Evolutionary conservation across 1,140 invertebrate species (phyloP).

Genomic region (Hypsibius dujardini): DNA sequence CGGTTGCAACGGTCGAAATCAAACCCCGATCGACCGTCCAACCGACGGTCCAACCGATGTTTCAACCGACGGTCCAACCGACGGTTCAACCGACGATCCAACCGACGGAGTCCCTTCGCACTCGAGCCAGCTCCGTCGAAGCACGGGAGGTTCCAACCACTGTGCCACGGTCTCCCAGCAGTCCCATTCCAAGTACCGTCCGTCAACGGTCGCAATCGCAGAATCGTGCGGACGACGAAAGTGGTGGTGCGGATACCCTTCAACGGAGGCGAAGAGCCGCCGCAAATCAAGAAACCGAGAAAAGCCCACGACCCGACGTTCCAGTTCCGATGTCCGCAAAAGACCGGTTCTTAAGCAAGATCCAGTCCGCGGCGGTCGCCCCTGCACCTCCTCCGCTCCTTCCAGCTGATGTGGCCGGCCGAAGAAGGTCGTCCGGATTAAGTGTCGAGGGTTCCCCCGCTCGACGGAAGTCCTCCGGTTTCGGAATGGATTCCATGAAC

Average conservation of each 20-base stretch:
- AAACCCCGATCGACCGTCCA: background rate
- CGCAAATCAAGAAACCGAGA: background rate
- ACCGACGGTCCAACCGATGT: too few relatives aligned
- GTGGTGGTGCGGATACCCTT: too few relatives aligned
- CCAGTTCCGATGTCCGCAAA: background rate
- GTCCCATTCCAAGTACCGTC: background rate
- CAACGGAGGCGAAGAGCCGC: background rate
- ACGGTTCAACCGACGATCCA: too few relatives aligned
- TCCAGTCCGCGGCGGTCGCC: background rate
- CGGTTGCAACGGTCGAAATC: background rate
- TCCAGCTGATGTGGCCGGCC: background rate
- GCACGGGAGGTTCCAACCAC: too few relatives aligned
- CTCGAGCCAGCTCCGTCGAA: too few relatives aligned
- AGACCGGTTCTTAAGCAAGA: background rate
- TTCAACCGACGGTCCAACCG: too few relatives aligned
- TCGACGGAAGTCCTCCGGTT: too few relatives aligned
- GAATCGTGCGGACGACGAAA: background rate
- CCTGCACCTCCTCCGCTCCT: too few relatives aligned
- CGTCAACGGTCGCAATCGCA: conserved; percentile 5
- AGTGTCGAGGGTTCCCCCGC: too few relatives aligned
- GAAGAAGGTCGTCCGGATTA: background rate
- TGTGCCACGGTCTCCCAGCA: too few relatives aligned
- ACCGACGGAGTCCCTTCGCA: too few relatives aligned
- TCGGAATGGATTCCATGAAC: too few relatives aligned
- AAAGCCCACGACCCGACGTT: background rate